These are phyloP conservation scores for Phrynocephalus guinanensis DNA, from an alignment of 2,797 vertebrate genomes.

Conservation along the genomic window DNA sequence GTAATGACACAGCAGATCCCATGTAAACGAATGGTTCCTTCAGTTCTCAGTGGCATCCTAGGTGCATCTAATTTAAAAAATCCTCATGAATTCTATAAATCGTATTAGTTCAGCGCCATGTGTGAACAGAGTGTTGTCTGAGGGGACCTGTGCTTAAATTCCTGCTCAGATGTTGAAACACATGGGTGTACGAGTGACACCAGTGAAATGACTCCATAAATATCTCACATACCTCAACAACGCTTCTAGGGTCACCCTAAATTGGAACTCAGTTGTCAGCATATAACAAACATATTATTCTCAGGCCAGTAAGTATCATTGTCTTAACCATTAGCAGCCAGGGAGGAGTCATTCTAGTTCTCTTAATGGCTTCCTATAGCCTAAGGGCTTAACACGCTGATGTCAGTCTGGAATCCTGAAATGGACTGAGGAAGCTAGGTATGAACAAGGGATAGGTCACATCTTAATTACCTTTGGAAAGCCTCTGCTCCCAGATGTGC, in stretches of 20 bases:
- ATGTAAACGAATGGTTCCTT: no score
- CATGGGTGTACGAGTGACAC: no score
- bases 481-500: not conserved
- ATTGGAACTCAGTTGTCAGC: no score
- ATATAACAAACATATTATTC: no score
- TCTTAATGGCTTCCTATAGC: slow-evolving; percentile 47
- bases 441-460: slow-evolving; percentile 10
- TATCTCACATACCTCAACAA: no score
- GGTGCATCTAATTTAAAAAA: not conserved
- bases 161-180: no score
- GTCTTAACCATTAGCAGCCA: not conserved
- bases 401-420: slow-evolving; percentile 23
- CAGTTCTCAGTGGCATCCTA: not conserved
- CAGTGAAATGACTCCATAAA: no score
- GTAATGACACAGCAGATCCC: no score
- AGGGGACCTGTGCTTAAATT: no score
- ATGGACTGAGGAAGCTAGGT: not conserved
- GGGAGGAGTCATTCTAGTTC: slow-evolving; percentile 1
- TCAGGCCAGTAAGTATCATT: not conserved
- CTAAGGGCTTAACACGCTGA: not conserved
- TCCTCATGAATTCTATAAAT: not conserved
- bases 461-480: not conserved
- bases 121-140: no score
- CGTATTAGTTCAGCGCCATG: not conserved
- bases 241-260: no score